Evolutionary conservation across 92 coral and sea anemone species (phyloP).

Genomic region (Epizoanthus scotinus): DNA sequence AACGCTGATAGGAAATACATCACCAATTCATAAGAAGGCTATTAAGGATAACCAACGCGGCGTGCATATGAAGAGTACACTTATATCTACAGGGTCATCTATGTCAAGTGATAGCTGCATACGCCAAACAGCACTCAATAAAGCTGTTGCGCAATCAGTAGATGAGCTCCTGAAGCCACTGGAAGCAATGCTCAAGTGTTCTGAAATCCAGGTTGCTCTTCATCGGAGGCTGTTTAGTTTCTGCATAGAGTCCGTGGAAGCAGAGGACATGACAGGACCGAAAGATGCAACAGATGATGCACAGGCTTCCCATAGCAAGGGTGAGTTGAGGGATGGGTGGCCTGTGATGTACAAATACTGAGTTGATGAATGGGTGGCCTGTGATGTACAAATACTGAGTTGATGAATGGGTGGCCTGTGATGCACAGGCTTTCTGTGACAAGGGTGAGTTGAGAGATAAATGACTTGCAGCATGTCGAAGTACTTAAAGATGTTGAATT

Average conservation of each 20-base stretch:
- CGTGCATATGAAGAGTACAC: neutral
- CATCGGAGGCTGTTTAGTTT: slow-evolving; percentile 22
- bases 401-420: too few relatives aligned
- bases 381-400: too few relatives aligned
- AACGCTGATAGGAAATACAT: neutral
- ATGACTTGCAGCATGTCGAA: too few relatives aligned
- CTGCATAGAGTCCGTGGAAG: neutral
- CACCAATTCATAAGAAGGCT: neutral
- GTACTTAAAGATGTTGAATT: too few relatives aligned
- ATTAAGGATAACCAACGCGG: neutral
- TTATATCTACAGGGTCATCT: neutral
- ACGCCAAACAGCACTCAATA: neutral
- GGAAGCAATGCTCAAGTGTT: slow-evolving; percentile 25
- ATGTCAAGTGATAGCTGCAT: neutral
- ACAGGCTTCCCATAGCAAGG: neutral
- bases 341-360: neutral
- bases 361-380: too few relatives aligned
- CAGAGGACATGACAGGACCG: neutral
- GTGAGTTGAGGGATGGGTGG: neutral
- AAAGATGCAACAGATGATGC: neutral
- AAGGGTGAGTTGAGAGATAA: too few relatives aligned
- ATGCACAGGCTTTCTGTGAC: too few relatives aligned
- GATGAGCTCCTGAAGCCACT: slow-evolving; percentile 18
- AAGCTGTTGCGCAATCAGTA: neutral
- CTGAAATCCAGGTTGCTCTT: slow-evolving; percentile 24